A percentile compares a stretch with the other conserved stretches of the same genome.
Evolutionary conservation across 23 tunicate genomes (phyloP).

Genomic region (Phallusia fumigata): DNA sequence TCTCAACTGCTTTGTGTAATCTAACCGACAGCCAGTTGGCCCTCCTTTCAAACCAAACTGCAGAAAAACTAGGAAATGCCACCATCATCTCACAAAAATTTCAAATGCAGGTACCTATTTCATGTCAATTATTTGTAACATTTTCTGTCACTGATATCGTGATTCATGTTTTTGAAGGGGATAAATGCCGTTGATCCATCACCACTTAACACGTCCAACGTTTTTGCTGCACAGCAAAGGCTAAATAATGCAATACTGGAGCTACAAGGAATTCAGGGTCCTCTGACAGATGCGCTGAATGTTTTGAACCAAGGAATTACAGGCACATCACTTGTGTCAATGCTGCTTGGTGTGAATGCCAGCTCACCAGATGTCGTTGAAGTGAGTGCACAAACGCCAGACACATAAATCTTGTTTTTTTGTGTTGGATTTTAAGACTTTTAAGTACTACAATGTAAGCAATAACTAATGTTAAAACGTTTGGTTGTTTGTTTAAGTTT

Average conservation of each 20-base stretch:
- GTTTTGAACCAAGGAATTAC: neutral
- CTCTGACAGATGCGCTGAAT: neutral
- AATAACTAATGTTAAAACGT: no score
- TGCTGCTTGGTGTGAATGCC: neutral
- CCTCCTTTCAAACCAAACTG: neutral
- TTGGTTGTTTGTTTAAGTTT: neutral
- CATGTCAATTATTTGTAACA: neutral
- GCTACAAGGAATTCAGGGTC: constrained; percentile 12
- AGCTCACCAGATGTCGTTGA: neutral
- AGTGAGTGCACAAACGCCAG: neutral
- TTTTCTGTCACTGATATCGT: neutral
- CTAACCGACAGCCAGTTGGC: constrained; percentile 29
- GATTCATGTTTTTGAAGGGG: neutral
- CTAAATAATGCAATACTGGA: neutral
- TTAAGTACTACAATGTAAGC: no score
- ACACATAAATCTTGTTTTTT: no score
- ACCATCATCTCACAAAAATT: neutral
- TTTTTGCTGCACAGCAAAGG: neutral
- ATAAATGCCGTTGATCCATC: neutral
- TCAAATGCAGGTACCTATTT: neutral
- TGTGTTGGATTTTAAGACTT: no score
- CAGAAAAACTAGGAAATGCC: neutral
- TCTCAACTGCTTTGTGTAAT: constrained; percentile 37
- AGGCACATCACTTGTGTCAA: neutral
- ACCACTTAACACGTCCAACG: neutral